Conservation (phyloP, 1,140 invertebrate genomes). For the Paramacrobiotus metropolitanus region DNA sequence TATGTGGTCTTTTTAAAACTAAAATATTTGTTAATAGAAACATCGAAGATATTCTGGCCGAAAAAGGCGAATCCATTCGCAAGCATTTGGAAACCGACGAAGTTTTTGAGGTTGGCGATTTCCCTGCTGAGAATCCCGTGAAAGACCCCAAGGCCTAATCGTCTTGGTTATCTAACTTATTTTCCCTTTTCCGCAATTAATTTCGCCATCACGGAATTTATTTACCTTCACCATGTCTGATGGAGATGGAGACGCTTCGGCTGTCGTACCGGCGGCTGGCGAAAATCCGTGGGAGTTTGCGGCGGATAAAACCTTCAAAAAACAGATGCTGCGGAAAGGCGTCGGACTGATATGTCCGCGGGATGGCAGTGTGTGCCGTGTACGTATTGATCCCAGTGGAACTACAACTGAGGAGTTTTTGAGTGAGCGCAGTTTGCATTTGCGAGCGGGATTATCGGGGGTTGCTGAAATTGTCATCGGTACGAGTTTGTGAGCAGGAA, state of each 20-base stretch:
- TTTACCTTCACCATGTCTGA: no score
- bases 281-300: background rate
- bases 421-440: background rate
- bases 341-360: background rate
- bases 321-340: background rate
- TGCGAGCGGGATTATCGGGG: background rate
- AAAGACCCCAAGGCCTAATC: no score
- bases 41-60: conserved; percentile 53
- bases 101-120: background rate
- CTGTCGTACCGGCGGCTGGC: background rate
- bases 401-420: background rate
- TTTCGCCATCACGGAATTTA: no score
- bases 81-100: conserved; percentile 14
- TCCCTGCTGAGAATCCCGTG: background rate
- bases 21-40: conserved; percentile 27
- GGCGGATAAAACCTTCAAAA: conserved; percentile 1
- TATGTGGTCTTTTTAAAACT: no score
- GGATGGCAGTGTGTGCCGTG: background rate
- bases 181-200: no score
- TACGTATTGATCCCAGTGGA: background rate
- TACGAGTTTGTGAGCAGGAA: no score
- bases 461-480: background rate
- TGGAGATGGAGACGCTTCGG: no score
- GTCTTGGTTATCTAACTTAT: no score
- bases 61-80: conserved; percentile 52